phyloP scores from a whole-genome alignment of 1,140 invertebrate genomes.

The Holotrichia oblita region DNA sequence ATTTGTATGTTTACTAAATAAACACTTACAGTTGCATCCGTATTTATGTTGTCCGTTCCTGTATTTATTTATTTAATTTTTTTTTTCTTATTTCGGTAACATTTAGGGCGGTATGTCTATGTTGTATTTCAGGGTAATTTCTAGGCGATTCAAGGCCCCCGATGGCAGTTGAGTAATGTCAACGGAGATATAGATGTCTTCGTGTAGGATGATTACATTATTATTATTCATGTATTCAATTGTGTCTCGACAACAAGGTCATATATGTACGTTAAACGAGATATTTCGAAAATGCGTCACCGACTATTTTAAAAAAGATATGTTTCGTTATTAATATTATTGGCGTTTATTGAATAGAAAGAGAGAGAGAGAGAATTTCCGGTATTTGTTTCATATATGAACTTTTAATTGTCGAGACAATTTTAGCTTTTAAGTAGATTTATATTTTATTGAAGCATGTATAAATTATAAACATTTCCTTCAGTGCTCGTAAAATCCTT shows the following conservation, averaged over 20 bases:
- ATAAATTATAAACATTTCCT: conserved; percentile 43
- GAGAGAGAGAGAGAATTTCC: no score
- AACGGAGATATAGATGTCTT: background rate
- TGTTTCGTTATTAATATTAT: background rate
- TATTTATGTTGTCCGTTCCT: background rate
- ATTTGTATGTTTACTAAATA: background rate
- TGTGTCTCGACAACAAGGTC: conserved; percentile 35
- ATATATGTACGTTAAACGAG: background rate
- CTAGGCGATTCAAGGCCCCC: conserved; percentile 1
- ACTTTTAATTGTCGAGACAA: background rate
- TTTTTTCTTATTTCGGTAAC: no score
- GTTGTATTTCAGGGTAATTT: background rate
- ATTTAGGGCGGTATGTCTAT: no score
- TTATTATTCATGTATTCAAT: conserved; percentile 26
- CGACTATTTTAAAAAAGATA: conserved; percentile 11
- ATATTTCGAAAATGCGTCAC: background rate
- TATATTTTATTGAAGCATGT: background rate
- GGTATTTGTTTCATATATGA: conserved; percentile 18
- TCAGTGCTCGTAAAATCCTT: conserved; percentile 98
- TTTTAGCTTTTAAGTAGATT: background rate
- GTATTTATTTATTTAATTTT: background rate
- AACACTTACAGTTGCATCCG: no score
- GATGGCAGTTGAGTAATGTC: background rate
- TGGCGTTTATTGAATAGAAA: no score
- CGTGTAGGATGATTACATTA: conserved; percentile 8